These are phyloP conservation scores for Dichetophora obliterata DNA, from an alignment of 2,888 invertebrate genomes.

Conservation along the genomic window DNA sequence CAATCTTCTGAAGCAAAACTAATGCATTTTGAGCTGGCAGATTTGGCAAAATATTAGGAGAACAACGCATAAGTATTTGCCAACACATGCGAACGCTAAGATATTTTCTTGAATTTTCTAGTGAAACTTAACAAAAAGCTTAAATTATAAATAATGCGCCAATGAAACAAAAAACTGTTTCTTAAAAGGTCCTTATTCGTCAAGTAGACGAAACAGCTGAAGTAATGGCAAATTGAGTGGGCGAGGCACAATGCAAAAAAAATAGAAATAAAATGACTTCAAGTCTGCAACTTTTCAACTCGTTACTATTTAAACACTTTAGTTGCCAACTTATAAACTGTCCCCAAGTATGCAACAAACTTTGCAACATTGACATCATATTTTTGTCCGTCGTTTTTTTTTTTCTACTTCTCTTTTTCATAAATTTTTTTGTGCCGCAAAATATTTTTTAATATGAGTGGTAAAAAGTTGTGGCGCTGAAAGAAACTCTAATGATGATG, in stretches of 20 bases:
- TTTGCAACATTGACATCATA: background rate
- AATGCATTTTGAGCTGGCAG: background rate
- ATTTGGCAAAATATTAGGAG: background rate
- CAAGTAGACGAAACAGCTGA: background rate
- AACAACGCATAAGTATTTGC: too few relatives aligned
- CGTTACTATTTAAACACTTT: slow-evolving; percentile 30
- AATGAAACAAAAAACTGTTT: background rate
- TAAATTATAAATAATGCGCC: slow-evolving; percentile 7
- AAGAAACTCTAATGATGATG: slow-evolving; percentile 35
- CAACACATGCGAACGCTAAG: too few relatives aligned
- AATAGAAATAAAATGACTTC: background rate
- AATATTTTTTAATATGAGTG: background rate
- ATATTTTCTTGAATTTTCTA: too few relatives aligned
- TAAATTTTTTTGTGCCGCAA: background rate
- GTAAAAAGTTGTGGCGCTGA: background rate
- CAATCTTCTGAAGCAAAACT: background rate
- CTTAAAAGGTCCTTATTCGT: background rate
- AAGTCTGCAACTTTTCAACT: slow-evolving; percentile 8
- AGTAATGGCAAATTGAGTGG: background rate
- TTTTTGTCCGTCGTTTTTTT: background rate
- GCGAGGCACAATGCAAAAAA: background rate
- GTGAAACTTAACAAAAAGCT: background rate
- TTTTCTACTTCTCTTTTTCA: slow-evolving; percentile 2
- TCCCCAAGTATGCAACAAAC: slow-evolving; percentile 15
- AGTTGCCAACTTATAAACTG: slow-evolving; percentile 35